These are phyloP conservation scores for Clarias magur DNA, from an alignment of 2,113 vertebrate genomes.

Conservation along the genomic window DNA sequence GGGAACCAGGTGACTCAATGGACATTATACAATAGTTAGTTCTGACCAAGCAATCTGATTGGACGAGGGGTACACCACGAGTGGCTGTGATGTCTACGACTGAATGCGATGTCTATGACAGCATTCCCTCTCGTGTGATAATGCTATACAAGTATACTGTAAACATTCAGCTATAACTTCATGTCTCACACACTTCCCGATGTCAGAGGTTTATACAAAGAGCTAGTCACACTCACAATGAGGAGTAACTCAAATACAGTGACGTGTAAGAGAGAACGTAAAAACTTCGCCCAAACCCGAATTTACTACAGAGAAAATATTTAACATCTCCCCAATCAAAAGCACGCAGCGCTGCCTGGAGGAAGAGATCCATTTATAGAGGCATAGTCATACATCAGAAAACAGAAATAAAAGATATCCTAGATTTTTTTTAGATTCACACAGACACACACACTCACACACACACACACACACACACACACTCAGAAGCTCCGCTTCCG, in stretches of 20 bases:
- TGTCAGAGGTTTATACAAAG: not conserved
- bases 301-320: slow-evolving; percentile 19
- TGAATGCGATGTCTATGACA: too few relatives aligned
- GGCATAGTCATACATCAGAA: not conserved
- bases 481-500: not conserved
- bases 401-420: not conserved
- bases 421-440: not conserved
- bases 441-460: too few relatives aligned
- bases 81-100: too few relatives aligned
- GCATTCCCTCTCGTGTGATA: too few relatives aligned
- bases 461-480: not conserved
- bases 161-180: not conserved
- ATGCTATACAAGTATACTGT: too few relatives aligned
- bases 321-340: not conserved
- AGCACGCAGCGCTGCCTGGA: not conserved
- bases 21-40: too few relatives aligned
- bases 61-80: too few relatives aligned
- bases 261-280: not conserved
- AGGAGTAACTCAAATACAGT: not conserved
- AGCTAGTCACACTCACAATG: not conserved
- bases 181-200: not conserved
- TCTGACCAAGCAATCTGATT: too few relatives aligned
- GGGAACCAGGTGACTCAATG: not conserved
- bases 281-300: not conserved
- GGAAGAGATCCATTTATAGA: not conserved